These are phyloP conservation scores for Eleutherodactylus coqui DNA, from an alignment of 2,797 vertebrate species.

Conservation along the genomic window DNA sequence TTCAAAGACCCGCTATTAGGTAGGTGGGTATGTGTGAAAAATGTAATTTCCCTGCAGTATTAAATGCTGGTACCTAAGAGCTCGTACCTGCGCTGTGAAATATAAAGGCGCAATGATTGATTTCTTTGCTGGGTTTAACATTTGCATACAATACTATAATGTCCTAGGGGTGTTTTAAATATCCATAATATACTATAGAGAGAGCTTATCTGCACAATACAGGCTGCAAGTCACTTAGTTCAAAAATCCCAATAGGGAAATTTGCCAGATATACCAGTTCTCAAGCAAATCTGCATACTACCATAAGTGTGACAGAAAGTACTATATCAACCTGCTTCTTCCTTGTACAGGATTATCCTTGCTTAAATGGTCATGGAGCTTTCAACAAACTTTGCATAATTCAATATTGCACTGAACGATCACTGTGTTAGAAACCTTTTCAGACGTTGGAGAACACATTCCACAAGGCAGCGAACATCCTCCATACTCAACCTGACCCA, in stretches of 20 bases:
- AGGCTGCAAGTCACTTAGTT: constrained; percentile 19
- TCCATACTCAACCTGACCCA: too few species aligned
- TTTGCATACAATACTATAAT: constrained; percentile 51
- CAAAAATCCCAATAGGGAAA: neutral
- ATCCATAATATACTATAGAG: constrained; percentile 8
- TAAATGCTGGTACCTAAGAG: constrained; percentile 19
- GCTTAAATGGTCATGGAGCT: too few species aligned
- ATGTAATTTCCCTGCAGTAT: constrained; percentile 13
- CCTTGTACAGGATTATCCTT: too few species aligned
- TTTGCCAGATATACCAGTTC: neutral
- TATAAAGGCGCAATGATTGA: constrained; percentile 32
- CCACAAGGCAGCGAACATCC: too few species aligned
- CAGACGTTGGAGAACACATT: too few species aligned
- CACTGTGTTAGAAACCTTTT: too few species aligned
- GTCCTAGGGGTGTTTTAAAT: constrained; percentile 26
- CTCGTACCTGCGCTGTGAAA: neutral
- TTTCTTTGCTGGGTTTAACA: constrained; percentile 26
- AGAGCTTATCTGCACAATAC: constrained; percentile 45
- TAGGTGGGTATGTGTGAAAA: constrained; percentile 37
- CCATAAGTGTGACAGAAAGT: too few species aligned
- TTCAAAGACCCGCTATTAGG: constrained; percentile 21
- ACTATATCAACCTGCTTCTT: neutral
- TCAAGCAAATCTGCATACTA: neutral
- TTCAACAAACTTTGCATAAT: too few species aligned
- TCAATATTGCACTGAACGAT: too few species aligned